Evolutionary conservation across 2,888 invertebrate genomes (phyloP).

Genomic region (Drosophila flavopinicola): DNA sequence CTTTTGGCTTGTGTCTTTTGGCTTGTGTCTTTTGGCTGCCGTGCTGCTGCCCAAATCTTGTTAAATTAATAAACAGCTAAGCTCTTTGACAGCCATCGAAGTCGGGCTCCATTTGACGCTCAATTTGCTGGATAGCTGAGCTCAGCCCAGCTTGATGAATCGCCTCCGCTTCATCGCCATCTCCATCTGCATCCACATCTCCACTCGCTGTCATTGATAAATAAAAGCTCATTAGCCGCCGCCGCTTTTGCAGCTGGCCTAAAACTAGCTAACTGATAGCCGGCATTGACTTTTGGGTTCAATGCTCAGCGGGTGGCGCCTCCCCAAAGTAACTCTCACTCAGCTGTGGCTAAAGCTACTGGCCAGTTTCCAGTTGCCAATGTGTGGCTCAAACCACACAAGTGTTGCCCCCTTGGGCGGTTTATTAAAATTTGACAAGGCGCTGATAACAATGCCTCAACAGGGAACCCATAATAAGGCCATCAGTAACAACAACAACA

Average conservation of each 20-base stretch:
- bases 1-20: too few species aligned
- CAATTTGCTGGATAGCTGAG: conserved; percentile 52
- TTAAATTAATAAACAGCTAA: conserved; percentile 74
- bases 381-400: conserved; percentile 57
- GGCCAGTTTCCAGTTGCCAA: conserved; percentile 16
- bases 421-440: conserved; percentile 61
- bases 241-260: conserved; percentile 40
- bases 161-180: background rate
- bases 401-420: conserved; percentile 20
- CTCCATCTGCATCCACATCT: conserved; percentile 11
- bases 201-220: conserved; percentile 69
- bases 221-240: conserved; percentile 73
- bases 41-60: conserved; percentile 37
- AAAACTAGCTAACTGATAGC: conserved; percentile 59
- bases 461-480: conserved; percentile 44
- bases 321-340: conserved; percentile 13
- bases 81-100: conserved; percentile 50
- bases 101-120: conserved; percentile 68
- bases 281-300: conserved; percentile 64
- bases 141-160: conserved; percentile 46
- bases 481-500: conserved; percentile 39
- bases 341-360: conserved; percentile 19
- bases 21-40: too few species aligned
- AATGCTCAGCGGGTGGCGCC: conserved; percentile 52
- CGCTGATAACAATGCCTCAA: conserved; percentile 62